These are phyloP conservation scores for Agelastica alni DNA, from an alignment of 2,888 invertebrate genomes.

Conservation along the genomic window DNA sequence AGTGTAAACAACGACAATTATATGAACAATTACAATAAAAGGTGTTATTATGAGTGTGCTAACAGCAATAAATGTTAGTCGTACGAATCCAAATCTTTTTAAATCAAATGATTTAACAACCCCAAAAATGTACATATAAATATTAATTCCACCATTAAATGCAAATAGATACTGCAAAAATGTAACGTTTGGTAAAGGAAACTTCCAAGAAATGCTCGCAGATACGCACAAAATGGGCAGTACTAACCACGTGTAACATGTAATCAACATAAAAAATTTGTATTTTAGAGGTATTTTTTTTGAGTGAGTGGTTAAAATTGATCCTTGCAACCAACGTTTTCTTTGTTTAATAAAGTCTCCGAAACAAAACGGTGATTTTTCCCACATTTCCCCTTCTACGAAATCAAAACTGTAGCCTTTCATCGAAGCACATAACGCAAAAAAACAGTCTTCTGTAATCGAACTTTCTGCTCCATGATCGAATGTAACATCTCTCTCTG, in stretches of 20 bases:
- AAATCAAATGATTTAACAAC: no score
- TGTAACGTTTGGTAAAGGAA: no score
- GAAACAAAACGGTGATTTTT: conserved; percentile 93
- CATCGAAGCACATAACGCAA: conserved; percentile 92
- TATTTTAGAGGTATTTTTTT: conserved; percentile 77
- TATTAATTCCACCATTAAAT: no score
- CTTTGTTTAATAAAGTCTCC: conserved; percentile 95
- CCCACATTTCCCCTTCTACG: conserved; percentile 98
- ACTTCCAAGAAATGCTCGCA: no score
- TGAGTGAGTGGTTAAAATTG: conserved; percentile 85
- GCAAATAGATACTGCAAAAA: no score
- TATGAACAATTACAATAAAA: no score
- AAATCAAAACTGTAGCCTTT: conserved; percentile 93
- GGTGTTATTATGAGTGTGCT: no score
- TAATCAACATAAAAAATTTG: conserved; percentile 69
- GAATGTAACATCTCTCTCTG: conserved; percentile 90
- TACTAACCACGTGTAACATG: conserved; percentile 95
- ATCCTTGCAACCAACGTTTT: conserved; percentile 94
- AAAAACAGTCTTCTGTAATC: conserved; percentile 95
- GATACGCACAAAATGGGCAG: conserved; percentile 73
- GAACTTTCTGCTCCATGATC: conserved; percentile 96
- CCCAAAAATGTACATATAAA: no score
- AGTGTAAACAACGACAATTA: no score
- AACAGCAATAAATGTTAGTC: no score
- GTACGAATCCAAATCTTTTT: no score